phyloP scores from a whole-genome alignment of 1,140 invertebrate species.

The Pogonognathellus flavescens region DNA sequence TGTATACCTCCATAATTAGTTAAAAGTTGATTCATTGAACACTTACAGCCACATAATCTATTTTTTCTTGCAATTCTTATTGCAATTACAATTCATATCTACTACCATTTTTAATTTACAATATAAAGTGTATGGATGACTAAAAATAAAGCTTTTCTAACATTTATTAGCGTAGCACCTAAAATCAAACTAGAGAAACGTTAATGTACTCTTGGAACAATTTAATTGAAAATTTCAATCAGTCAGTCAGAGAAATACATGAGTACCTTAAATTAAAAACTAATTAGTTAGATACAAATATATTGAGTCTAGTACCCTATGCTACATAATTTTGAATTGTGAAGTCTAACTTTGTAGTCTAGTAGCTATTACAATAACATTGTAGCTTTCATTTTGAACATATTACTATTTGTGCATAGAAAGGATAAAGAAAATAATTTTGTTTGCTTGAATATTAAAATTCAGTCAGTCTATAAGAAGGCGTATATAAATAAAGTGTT shows the following conservation, averaged over 20 bases:
- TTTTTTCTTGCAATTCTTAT: neutral
- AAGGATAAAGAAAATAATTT: slow-evolving; percentile 12
- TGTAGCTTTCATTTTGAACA: slow-evolving; percentile 44
- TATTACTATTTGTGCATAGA: slow-evolving; percentile 36
- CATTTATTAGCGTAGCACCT: slow-evolving; percentile 27
- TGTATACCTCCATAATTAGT: neutral
- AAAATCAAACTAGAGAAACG: neutral
- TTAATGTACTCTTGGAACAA: neutral
- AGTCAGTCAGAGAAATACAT: slow-evolving; percentile 26
- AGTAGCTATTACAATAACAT: neutral
- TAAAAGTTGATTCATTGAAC: neutral
- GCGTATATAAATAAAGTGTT: neutral
- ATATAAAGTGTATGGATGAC: neutral
- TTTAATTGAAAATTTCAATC: neutral
- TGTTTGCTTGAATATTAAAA: slow-evolving; percentile 1
- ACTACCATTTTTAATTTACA: slow-evolving; percentile 1
- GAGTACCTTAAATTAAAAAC: too few relatives aligned
- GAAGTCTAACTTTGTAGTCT: neutral
- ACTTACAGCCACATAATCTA: neutral
- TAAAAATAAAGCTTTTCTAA: neutral
- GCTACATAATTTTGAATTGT: neutral
- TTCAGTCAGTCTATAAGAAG: slow-evolving; percentile 38
- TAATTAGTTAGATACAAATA: neutral
- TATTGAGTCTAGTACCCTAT: neutral
- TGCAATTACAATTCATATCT: neutral